phyloP scores from a whole-genome alignment of 2,797 vertebrate genomes.

The Toxotes lorentzi region DNA sequence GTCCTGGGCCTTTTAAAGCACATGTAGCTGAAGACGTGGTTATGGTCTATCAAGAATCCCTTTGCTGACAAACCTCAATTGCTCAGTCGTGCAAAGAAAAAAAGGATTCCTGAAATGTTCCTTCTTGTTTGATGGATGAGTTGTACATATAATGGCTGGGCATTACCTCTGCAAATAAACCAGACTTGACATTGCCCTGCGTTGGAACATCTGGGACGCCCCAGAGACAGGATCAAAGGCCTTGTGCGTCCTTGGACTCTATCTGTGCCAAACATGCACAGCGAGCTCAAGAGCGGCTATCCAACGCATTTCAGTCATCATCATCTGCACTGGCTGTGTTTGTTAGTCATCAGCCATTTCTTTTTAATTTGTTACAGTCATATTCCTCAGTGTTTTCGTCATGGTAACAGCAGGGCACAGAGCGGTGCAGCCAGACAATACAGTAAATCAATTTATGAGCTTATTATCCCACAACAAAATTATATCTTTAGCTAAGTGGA shows the following conservation, averaged over 20 bases:
- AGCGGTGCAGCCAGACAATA: constrained; percentile 29
- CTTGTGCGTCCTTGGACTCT: constrained; percentile 72
- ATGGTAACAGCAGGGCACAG: constrained; percentile 51
- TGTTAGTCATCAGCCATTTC: constrained; percentile 72
- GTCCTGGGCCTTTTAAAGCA: constrained; percentile 52
- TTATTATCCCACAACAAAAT: constrained; percentile 49
- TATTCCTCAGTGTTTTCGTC: constrained; percentile 61
- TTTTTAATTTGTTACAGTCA: constrained; percentile 55
- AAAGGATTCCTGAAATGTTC: constrained; percentile 58
- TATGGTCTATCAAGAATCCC: constrained; percentile 66
- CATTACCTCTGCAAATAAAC: constrained; percentile 81
- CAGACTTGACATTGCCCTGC: constrained; percentile 76
- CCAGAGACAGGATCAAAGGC: constrained; percentile 78
- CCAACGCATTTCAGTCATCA: constrained; percentile 65
- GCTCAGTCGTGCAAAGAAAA: constrained; percentile 66
- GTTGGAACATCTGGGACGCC: constrained; percentile 80
- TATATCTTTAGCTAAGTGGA: constrained; percentile 51
- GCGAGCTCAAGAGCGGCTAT: constrained; percentile 56
- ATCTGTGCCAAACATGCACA: constrained; percentile 75
- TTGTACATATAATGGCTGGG: constrained; percentile 73
- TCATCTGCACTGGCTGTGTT: constrained; percentile 61
- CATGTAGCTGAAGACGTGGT: constrained; percentile 60
- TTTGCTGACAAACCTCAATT: constrained; percentile 69
- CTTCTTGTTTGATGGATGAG: constrained; percentile 79
- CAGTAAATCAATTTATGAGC: constrained; percentile 55